Percentiles rank a stretch among this genome's conserved stretches.
phyloP scores from a whole-genome alignment of 2,113 vertebrate genomes.

The Elanoides forficatus region DNA sequence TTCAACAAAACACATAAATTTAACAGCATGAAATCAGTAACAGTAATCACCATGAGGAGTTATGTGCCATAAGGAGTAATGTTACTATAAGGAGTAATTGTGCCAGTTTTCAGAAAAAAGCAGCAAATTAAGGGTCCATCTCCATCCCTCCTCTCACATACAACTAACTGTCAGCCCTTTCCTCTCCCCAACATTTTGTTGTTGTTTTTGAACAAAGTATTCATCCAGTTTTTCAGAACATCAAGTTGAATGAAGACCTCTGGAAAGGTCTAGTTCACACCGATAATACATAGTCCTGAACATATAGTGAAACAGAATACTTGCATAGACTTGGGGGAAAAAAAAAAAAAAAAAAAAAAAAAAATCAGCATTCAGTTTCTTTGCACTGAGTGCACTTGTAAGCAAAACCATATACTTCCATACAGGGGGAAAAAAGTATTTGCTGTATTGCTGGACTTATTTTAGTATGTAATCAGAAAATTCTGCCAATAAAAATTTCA shows the following conservation, averaged over 20 bases:
- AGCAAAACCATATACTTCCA: neutral
- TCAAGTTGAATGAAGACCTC: neutral
- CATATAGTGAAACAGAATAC: rapidly evolving
- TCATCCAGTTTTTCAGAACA: neutral
- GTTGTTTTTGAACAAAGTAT: neutral
- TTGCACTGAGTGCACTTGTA: neutral
- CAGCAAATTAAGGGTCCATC: neutral
- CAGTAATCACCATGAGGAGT: neutral
- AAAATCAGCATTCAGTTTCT: neutral
- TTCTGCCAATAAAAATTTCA: neutral
- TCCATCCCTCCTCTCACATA: neutral
- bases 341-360: neutral
- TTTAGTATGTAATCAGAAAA: neutral
- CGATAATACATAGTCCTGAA: neutral
- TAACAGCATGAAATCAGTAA: neutral
- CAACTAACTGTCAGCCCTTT: neutral
- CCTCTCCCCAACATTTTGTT: too few relatives aligned
- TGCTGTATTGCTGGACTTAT: neutral
- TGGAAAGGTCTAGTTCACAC: neutral
- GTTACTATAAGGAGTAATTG: neutral
- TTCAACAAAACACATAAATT: neutral
- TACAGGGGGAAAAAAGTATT: neutral
- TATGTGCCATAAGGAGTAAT: neutral
- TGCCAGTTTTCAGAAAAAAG: neutral
- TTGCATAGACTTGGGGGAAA: neutral